These are phyloP conservation scores for Lochmaea capreae DNA, from an alignment of 2,888 invertebrate genomes.

Conservation along the genomic window DNA sequence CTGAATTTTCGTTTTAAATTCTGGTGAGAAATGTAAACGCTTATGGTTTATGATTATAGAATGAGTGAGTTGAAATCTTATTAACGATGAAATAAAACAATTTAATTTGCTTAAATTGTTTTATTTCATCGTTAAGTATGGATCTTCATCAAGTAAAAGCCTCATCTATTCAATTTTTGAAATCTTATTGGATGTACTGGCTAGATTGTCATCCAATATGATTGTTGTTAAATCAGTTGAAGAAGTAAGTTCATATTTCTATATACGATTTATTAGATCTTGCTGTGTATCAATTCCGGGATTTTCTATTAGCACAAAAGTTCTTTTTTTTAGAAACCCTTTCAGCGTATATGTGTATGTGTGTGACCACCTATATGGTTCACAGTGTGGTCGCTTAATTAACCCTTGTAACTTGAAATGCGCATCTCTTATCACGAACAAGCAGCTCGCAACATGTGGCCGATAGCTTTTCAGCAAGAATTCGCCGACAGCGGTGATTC, in stretches of 20 bases:
- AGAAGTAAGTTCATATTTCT: background rate
- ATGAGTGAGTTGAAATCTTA: too few species aligned
- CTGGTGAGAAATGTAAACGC: too few species aligned
- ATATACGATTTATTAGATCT: background rate
- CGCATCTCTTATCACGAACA: slow-evolving; percentile 22
- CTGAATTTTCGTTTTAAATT: too few species aligned
- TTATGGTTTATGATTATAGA: too few species aligned
- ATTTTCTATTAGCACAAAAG: background rate
- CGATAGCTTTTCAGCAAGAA: slow-evolving; percentile 28
- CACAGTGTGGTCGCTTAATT: slow-evolving; percentile 21
- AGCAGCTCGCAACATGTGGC: slow-evolving; percentile 37
- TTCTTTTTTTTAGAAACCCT: background rate
- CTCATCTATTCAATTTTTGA: too few species aligned
- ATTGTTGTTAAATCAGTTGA: background rate
- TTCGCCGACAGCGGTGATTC: slow-evolving; percentile 8
- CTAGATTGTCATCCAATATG: too few species aligned
- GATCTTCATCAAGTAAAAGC: too few species aligned
- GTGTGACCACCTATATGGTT: slow-evolving; percentile 18
- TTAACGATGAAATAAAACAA: too few species aligned
- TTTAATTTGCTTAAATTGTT: too few species aligned
- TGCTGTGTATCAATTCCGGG: background rate
- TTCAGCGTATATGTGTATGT: background rate
- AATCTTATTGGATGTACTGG: too few species aligned
- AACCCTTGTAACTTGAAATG: slow-evolving; percentile 23
- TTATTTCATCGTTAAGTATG: too few species aligned